Conservation (phyloP, 2,888 invertebrate genomes). For the Eutolmus rufibarbis region DNA sequence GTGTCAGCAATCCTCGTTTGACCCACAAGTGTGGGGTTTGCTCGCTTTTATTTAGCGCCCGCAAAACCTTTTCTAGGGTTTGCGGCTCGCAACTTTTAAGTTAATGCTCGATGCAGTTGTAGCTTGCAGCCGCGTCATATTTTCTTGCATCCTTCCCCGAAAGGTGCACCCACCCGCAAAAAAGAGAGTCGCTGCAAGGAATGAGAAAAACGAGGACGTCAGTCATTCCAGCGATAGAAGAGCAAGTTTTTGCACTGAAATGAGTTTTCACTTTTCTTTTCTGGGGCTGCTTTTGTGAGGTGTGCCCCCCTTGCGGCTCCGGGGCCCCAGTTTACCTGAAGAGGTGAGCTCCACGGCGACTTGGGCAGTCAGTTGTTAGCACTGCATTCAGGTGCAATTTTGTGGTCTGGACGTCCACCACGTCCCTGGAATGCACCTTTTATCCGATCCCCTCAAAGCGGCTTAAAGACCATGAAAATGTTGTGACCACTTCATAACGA, state of each 20-base stretch:
- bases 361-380: not conserved
- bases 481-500: conserved; percentile 10
- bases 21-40: not conserved
- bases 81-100: not conserved
- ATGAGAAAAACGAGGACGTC: not conserved
- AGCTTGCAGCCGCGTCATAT: not conserved
- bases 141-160: not conserved
- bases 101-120: not conserved
- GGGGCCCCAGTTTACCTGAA: not conserved
- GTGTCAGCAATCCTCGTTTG: not conserved
- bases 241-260: not conserved
- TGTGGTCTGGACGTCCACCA: not conserved
- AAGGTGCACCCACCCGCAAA: not conserved
- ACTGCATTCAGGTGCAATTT: not conserved
- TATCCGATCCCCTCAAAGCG: not conserved
- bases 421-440: not conserved
- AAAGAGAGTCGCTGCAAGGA: not conserved
- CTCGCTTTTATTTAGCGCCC: not conserved
- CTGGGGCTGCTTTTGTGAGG: not conserved
- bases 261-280: not conserved
- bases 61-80: not conserved
- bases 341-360: not conserved
- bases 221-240: not conserved
- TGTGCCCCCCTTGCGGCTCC: not conserved
- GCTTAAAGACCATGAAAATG: not conserved